phyloP scores from a whole-genome alignment of 2,797 vertebrate genomes.

The Sternotherus odoratus region DNA sequence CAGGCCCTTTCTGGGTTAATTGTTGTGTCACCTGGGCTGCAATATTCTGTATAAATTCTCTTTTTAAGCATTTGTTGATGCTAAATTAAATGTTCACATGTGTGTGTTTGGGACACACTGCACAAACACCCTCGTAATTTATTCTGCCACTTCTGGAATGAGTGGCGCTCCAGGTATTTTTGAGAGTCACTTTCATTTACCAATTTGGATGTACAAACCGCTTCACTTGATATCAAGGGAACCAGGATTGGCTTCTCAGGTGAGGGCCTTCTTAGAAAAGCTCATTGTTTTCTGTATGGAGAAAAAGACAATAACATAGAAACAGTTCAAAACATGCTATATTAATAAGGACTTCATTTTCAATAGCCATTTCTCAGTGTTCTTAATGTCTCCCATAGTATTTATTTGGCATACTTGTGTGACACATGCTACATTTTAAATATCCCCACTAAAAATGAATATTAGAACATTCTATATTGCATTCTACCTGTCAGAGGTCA shows the following conservation, averaged over 20 bases:
- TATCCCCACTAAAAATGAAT: constrained; percentile 46
- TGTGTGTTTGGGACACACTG: neutral
- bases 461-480: constrained; percentile 59
- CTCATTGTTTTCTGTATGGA: neutral
- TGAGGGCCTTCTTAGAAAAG: neutral
- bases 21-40: neutral
- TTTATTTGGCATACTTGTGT: constrained; percentile 58
- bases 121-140: neutral
- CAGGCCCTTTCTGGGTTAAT: neutral
- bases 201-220: neutral
- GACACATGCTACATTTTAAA: constrained; percentile 62
- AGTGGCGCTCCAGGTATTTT: neutral
- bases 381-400: constrained; percentile 46
- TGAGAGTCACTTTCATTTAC: neutral
- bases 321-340: constrained; percentile 51
- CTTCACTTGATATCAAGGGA: neutral
- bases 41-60: neutral
- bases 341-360: constrained; percentile 47
- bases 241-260: neutral
- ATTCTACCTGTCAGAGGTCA: constrained; percentile 73
- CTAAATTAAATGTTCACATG: neutral
- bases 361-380: constrained; percentile 38
- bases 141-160: neutral
- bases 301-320: neutral
- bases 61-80: neutral